Conservation (phyloP, 2,888 invertebrate genomes). For the Trichopoda pennipes region DNA sequence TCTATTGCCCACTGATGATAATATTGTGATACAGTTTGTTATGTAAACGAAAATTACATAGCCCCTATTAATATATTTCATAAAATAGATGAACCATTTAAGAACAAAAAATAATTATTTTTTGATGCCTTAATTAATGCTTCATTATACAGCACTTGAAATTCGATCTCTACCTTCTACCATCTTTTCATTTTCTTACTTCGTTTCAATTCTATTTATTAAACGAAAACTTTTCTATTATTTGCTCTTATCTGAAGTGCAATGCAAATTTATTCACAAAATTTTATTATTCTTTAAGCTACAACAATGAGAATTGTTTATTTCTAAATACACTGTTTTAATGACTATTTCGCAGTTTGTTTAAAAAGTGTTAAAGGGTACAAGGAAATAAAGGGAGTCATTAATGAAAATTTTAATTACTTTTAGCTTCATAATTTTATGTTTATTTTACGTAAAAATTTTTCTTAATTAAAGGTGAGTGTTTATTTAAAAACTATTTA, state of each 20-base stretch:
- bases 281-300: conserved; percentile 54
- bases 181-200: not conserved
- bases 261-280: conserved; percentile 62
- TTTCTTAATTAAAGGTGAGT: conserved; percentile 36
- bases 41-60: not conserved
- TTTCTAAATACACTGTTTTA: conserved; percentile 49
- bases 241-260: conserved; percentile 54
- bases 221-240: conserved; percentile 51
- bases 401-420: conserved; percentile 36
- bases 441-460: conserved; percentile 26
- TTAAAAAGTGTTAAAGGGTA: not conserved
- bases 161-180: not conserved
- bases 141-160: not conserved
- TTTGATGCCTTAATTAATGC: not conserved
- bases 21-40: conserved; percentile 84
- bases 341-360: conserved; percentile 8
- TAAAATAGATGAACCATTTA: not conserved
- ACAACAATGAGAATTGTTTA: conserved; percentile 36
- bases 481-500: conserved; percentile 9
- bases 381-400: conserved; percentile 18
- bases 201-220: conserved; percentile 25
- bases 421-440: conserved; percentile 20
- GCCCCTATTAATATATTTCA: not conserved
- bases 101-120: not conserved
- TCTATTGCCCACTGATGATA: conserved; percentile 82